Evolutionary conservation across 2,113 vertebrate species (phyloP).

Genomic region (Pygoscelis antarcticus): DNA sequence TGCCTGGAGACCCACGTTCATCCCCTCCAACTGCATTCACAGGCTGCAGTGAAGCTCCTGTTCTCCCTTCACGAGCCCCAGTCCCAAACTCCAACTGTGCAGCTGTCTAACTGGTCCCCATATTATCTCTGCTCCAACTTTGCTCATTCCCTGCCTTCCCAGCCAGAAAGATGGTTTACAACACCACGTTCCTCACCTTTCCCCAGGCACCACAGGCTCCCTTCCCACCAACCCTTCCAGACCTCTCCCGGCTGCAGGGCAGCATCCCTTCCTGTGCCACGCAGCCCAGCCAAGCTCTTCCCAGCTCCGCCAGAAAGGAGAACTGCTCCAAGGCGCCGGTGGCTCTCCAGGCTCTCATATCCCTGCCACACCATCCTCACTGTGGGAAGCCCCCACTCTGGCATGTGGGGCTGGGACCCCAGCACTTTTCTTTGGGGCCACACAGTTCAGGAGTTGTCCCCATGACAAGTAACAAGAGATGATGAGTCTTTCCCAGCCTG

Average conservation of each 20-base stretch:
- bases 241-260: neutral
- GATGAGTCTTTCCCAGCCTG: neutral
- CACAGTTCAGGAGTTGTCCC: accelerated
- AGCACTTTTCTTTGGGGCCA: neutral
- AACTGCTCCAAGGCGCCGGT: accelerated
- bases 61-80: neutral
- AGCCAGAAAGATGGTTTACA: neutral
- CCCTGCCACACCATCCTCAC: neutral
- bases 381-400: accelerated
- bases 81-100: neutral
- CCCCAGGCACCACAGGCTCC: neutral
- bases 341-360: neutral
- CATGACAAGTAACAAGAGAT: accelerated
- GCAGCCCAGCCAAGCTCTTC: too few relatives aligned
- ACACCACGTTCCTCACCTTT: accelerated
- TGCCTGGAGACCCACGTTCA: accelerated
- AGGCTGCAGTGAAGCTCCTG: neutral
- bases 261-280: accelerated
- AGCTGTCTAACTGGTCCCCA: neutral
- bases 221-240: neutral
- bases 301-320: neutral
- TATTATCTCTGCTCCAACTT: neutral
- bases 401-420: neutral
- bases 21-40: neutral
- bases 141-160: neutral